Conservation (phyloP, 2,888 invertebrate genomes). For the Druceiella hillmani region DNA sequence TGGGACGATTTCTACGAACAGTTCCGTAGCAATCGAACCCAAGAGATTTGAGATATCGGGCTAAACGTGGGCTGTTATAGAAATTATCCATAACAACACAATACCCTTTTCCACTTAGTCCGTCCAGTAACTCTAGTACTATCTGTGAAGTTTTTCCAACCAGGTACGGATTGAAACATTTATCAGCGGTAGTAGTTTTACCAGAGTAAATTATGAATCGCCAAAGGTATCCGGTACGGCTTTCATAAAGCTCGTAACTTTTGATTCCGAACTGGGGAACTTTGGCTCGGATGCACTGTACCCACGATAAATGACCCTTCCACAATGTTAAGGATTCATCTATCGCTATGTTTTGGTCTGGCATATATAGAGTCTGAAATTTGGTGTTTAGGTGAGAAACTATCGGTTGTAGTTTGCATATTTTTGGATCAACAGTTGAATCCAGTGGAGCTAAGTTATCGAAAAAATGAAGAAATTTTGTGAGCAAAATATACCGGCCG, state of each 20-base stretch:
- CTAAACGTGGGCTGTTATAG: constrained; percentile 21
- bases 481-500: constrained; percentile 19
- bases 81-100: constrained; percentile 20
- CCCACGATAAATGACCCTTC: constrained; percentile 22
- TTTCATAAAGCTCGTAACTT: constrained; percentile 23
- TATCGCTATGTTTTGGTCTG: constrained; percentile 14
- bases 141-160: constrained; percentile 17
- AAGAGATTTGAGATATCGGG: constrained; percentile 20
- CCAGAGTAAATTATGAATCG: constrained; percentile 18
- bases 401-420: constrained; percentile 9
- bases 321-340: constrained; percentile 24
- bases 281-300: constrained; percentile 18
- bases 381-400: constrained; percentile 1
- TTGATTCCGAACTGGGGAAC: constrained; percentile 23
- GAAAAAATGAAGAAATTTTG: constrained; percentile 21
- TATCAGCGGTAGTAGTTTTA: too few relatives aligned
- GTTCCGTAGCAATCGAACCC: constrained; percentile 24
- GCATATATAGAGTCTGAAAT: constrained; percentile 3
- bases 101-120: constrained; percentile 7
- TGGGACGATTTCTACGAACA: constrained; percentile 17
- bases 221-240: constrained; percentile 20
- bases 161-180: too few relatives aligned
- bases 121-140: constrained; percentile 10
- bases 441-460: constrained; percentile 13
- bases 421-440: constrained; percentile 12